A percentile compares a stretch with the other conserved stretches of the same genome.
Conservation (phyloP, 2,888 invertebrate species). For the Metalampra italica region DNA sequence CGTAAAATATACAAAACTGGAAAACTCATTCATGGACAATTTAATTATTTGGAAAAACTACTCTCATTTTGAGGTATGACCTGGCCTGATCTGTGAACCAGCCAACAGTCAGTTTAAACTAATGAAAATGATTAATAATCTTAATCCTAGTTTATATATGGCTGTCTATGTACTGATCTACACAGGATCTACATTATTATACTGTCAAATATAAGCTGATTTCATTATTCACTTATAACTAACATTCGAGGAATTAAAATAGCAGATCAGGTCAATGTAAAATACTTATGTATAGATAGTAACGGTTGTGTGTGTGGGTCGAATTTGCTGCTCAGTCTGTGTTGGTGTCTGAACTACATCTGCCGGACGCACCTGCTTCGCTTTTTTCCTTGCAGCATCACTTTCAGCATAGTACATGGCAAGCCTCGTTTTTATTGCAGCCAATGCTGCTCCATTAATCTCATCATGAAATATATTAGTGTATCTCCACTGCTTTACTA, state of each 20-base stretch:
- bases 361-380: conserved; percentile 53
- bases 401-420: conserved; percentile 75
- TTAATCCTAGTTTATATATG: too few species aligned
- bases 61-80: too few species aligned
- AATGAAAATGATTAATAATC: too few species aligned
- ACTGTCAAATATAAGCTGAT: not conserved
- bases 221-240: not conserved
- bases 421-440: conserved; percentile 73
- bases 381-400: conserved; percentile 70
- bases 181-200: too few species aligned
- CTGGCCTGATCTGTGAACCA: too few species aligned
- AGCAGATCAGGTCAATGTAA: not conserved
- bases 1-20: too few species aligned
- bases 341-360: conserved; percentile 53
- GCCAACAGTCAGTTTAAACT: too few species aligned
- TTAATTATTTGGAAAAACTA: too few species aligned
- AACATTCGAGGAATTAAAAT: not conserved
- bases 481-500: conserved; percentile 77
- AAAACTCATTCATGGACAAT: too few species aligned
- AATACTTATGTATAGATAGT: conserved; percentile 2
- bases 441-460: conserved; percentile 71
- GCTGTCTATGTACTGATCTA: too few species aligned
- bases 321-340: conserved; percentile 51
- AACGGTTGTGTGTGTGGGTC: conserved; percentile 43
- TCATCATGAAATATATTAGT: conserved; percentile 78